Percentiles rank a stretch among this genome's conserved stretches.
Conservation (phyloP, 2,888 invertebrate species). For the Thysanoteuthis rhombus region DNA sequence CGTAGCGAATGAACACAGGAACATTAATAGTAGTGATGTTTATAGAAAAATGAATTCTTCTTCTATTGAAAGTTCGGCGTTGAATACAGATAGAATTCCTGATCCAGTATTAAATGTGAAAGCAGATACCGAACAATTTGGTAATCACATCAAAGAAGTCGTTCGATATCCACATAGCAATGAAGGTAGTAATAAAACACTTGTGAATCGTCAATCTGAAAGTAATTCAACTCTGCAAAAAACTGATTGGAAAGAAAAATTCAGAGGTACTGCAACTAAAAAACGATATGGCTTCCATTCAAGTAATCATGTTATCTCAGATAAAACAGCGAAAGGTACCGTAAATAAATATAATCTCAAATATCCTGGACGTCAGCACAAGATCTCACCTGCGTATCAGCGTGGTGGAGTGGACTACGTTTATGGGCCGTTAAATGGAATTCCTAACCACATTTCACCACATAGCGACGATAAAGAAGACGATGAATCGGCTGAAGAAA, state of each 20-base stretch:
- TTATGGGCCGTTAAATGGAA: not conserved
- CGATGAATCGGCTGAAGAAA: not conserved
- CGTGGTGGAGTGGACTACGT: not conserved
- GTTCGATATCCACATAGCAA: not conserved
- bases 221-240: not conserved
- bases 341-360: not conserved
- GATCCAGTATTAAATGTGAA: not conserved
- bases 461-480: not conserved
- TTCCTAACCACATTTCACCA: not conserved
- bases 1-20: not conserved
- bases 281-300: not conserved
- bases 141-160: not conserved
- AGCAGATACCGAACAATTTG: not conserved
- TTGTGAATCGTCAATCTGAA: not conserved
- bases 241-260: not conserved
- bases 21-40: not conserved
- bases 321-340: not conserved
- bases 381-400: not conserved
- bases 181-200: not conserved
- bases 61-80: not conserved
- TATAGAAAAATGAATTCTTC: not conserved
- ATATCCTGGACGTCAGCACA: not conserved
- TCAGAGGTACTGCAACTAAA: not conserved
- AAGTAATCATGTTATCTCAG: not conserved
- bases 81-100: not conserved